These are phyloP conservation scores for Tridacna gigas DNA, from an alignment of 2,888 invertebrate genomes.

Conservation along the genomic window DNA sequence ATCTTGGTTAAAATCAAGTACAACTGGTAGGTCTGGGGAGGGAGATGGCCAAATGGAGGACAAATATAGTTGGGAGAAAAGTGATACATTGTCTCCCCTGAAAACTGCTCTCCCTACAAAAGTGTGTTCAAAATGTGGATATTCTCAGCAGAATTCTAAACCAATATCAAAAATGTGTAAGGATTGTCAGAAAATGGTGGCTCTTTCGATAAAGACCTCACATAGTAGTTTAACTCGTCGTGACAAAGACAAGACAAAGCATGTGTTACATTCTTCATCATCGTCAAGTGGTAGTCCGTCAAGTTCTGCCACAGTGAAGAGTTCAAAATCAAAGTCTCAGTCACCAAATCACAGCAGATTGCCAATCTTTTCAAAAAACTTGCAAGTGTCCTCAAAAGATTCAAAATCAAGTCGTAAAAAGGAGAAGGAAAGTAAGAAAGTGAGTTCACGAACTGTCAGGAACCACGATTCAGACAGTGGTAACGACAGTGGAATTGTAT, in stretches of 20 bases:
- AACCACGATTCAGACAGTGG: slow-evolving; percentile 83
- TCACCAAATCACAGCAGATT: slow-evolving; percentile 71
- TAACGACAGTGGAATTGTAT: slow-evolving; percentile 83
- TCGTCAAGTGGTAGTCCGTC: slow-evolving; percentile 60
- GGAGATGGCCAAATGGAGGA: slow-evolving; percentile 65
- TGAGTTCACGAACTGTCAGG: slow-evolving; percentile 61
- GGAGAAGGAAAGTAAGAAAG: slow-evolving; percentile 76
- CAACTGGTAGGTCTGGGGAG: slow-evolving; percentile 30
- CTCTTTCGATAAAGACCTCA: slow-evolving; percentile 61
- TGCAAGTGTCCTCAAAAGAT: slow-evolving; percentile 70
- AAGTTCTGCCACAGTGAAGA: slow-evolving; percentile 50
- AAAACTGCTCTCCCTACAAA: slow-evolving; percentile 79
- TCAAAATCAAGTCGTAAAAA: slow-evolving; percentile 77
- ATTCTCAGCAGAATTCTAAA: slow-evolving; percentile 64
- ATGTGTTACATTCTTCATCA: slow-evolving; percentile 57
- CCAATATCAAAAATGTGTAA: slow-evolving; percentile 64
- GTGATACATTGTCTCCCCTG: slow-evolving; percentile 51
- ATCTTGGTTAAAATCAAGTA: slow-evolving; percentile 23
- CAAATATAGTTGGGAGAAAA: slow-evolving; percentile 52
- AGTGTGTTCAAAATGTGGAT: slow-evolving; percentile 66
- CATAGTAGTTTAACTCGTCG: slow-evolving; percentile 60
- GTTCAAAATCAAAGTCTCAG: slow-evolving; percentile 70
- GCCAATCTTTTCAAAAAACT: slow-evolving; percentile 71
- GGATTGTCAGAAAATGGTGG: slow-evolving; percentile 67
- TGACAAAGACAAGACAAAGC: slow-evolving; percentile 66